A percentile compares a stretch with the other conserved stretches of the same genome.
phyloP scores from a whole-genome alignment of 2,113 vertebrate species.

The Chlorodrepanis virens region DNA sequence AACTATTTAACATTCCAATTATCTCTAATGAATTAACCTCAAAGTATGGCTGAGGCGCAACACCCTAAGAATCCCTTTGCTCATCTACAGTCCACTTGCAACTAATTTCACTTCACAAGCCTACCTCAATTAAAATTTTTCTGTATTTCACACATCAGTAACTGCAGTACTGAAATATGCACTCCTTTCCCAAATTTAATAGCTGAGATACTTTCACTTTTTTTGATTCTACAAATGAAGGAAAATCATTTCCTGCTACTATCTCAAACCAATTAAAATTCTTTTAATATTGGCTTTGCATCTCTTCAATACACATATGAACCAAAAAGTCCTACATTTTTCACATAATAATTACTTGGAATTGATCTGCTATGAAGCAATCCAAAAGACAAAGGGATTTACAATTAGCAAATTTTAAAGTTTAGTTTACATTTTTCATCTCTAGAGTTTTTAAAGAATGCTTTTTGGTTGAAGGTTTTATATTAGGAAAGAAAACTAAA shows the following conservation, averaged over 20 bases:
- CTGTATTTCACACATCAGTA: conserved; percentile 57
- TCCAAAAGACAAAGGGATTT: conserved; percentile 39
- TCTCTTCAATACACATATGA: conserved; percentile 9
- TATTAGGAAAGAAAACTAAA: conserved; percentile 52
- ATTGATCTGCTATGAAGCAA: conserved; percentile 21
- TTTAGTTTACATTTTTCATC: conserved; percentile 42
- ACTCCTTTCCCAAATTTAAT: conserved; percentile 37
- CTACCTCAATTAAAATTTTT: conserved; percentile 55
- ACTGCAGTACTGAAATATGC: conserved; percentile 1
- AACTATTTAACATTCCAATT: conserved; percentile 48
- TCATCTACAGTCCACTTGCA: conserved; percentile 51
- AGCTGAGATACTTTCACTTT: conserved; percentile 17
- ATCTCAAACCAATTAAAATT: conserved; percentile 62
- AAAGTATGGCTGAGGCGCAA: conserved; percentile 1
- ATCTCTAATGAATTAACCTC: conserved; percentile 43
- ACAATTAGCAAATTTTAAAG: conserved; percentile 43
- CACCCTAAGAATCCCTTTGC: conserved; percentile 36
- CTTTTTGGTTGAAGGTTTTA: conserved; percentile 29
- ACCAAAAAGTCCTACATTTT: background rate
- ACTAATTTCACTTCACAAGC: conserved; percentile 30
- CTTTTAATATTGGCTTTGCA: background rate
- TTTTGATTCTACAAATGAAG: conserved; percentile 51
- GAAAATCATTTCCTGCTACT: conserved; percentile 40
- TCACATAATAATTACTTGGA: conserved; percentile 46
- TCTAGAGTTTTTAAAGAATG: conserved; percentile 27